These are phyloP conservation scores for Diachasma alloeum DNA, from an alignment of 1,140 invertebrate species.

Conservation along the genomic window DNA sequence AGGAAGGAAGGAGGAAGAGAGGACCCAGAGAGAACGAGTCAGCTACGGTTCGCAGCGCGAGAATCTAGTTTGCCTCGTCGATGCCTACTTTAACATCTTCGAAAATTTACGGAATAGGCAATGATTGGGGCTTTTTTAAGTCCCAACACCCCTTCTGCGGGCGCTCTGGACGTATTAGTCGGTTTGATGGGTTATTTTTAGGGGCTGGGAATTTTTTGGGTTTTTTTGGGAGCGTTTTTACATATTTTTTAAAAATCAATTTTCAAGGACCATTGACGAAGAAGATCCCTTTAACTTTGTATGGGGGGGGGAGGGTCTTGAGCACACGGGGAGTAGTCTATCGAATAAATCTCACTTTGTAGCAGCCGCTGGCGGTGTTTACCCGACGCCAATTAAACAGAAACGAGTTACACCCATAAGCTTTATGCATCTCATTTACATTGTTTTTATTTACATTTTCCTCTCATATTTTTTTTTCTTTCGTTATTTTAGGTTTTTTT, in stretches of 20 bases:
- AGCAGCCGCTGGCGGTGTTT: not conserved
- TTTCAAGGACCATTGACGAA: not conserved
- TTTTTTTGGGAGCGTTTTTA: not conserved
- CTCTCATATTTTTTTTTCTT: conserved; percentile 4
- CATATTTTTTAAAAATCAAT: not conserved
- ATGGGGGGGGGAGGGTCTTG: not conserved
- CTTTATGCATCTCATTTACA: conserved; percentile 5
- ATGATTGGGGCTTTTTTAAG: not conserved
- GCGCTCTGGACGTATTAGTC: not conserved
- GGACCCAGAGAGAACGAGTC: not conserved
- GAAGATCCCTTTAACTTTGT: not conserved
- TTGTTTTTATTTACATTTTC: not conserved
- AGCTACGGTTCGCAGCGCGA: conserved; percentile 12
- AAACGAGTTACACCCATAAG: not conserved
- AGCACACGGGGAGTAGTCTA: conserved; percentile 4
- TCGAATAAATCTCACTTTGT: conserved; percentile 29
- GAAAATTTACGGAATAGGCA: conserved; percentile 21
- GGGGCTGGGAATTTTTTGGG: not conserved
- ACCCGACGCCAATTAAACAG: conserved; percentile 27
- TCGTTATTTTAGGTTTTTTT: not conserved
- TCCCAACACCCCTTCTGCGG: not conserved
- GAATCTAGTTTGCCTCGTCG: conserved; percentile 29
- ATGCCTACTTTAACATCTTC: conserved; percentile 24
- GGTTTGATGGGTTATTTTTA: not conserved
- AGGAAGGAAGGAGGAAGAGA: conserved; percentile 14